These are phyloP conservation scores for Etheostoma perlongum DNA, from an alignment of 2,797 vertebrate species.

Conservation along the genomic window DNA sequence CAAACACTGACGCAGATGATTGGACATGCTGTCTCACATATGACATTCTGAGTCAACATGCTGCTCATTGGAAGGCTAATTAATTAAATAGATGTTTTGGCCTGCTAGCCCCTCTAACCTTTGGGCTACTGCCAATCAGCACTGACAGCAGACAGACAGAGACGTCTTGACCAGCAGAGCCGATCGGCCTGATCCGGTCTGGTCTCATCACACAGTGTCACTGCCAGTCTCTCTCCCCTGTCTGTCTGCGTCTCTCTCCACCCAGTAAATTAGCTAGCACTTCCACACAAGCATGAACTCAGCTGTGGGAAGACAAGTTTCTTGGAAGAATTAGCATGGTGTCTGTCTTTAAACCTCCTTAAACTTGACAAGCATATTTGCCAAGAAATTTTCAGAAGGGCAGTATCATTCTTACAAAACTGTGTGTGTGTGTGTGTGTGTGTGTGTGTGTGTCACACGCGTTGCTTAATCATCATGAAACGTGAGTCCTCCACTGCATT, in stretches of 20 bases:
- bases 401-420: constrained; percentile 47
- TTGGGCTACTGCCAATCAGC: constrained; percentile 72
- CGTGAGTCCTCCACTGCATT: constrained; percentile 33
- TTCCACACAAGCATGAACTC: constrained; percentile 58
- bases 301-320: constrained; percentile 69
- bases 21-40: constrained; percentile 56
- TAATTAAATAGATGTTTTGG: constrained; percentile 66
- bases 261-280: constrained; percentile 64
- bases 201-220: constrained; percentile 54
- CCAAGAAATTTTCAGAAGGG: constrained; percentile 60
- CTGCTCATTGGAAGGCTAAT: constrained; percentile 61
- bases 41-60: constrained; percentile 70
- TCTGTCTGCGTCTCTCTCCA: constrained; percentile 48
- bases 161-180: constrained; percentile 56
- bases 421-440: constrained; percentile 25
- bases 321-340: constrained; percentile 68
- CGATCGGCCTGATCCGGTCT: constrained; percentile 40
- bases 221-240: constrained; percentile 48
- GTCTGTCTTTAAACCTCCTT: constrained; percentile 60
- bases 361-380: constrained; percentile 67
- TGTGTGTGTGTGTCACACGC: constrained; percentile 41
- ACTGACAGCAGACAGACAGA: constrained; percentile 62
- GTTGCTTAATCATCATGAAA: constrained; percentile 70
- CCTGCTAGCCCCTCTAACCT: constrained; percentile 64
- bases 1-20: constrained; percentile 50